Conservation (phyloP, 2,888 invertebrate species). For the Drymonia ruficornis region DNA sequence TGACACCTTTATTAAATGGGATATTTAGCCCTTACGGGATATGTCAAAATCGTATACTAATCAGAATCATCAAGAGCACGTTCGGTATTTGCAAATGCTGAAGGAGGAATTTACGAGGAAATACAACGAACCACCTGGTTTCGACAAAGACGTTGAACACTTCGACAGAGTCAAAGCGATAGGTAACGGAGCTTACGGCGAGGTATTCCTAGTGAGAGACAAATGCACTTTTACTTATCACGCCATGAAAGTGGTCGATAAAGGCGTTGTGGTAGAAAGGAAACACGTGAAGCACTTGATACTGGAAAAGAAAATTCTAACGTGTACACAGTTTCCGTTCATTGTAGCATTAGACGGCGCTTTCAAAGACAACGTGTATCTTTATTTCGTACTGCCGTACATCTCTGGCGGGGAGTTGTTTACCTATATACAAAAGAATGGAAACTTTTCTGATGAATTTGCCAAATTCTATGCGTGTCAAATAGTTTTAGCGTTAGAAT, state of each 20-base stretch:
- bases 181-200: conserved; percentile 95
- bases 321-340: conserved; percentile 93
- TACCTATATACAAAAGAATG: conserved; percentile 87
- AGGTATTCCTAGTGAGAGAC: conserved; percentile 90
- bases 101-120: conserved; percentile 63
- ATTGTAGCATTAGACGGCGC: conserved; percentile 91
- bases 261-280: conserved; percentile 92
- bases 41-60: conserved; percentile 63
- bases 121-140: conserved; percentile 38
- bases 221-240: conserved; percentile 87
- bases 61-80: conserved; percentile 65
- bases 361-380: conserved; percentile 93
- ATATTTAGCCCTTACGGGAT: conserved; percentile 41
- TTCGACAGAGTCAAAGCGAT: conserved; percentile 91
- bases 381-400: conserved; percentile 94
- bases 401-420: conserved; percentile 95
- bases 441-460: conserved; percentile 88
- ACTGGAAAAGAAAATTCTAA: conserved; percentile 94
- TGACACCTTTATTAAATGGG: conserved; percentile 50
- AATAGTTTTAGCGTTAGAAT: conserved; percentile 94
- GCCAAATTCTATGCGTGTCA: conserved; percentile 96
- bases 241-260: conserved; percentile 96
- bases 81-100: conserved; percentile 64
- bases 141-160: conserved; percentile 72
- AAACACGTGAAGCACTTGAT: conserved; percentile 95